These are phyloP conservation scores for Tetranychus cinnabarinus DNA, from an alignment of 1,140 invertebrate species.

Conservation along the genomic window DNA sequence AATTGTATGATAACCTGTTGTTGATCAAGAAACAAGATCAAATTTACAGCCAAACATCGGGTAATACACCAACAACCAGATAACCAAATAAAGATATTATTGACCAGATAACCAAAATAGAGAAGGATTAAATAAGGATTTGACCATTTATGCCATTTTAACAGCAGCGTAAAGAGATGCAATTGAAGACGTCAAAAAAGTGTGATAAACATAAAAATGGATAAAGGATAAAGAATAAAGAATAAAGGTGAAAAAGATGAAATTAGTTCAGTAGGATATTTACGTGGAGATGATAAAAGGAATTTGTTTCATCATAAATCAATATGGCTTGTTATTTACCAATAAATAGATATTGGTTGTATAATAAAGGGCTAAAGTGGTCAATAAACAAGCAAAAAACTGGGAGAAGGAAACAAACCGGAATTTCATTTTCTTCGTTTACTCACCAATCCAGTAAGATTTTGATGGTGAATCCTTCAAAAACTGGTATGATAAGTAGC, in stretches of 20 bases:
- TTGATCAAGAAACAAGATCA: conserved; percentile 17
- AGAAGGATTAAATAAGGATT: too few relatives aligned
- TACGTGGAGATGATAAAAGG: neutral
- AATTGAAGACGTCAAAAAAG: too few relatives aligned
- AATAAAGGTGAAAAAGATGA: neutral
- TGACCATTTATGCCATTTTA: too few relatives aligned
- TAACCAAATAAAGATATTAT: neutral
- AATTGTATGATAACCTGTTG: conserved; percentile 46
- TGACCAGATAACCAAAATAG: too few relatives aligned
- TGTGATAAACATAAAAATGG: neutral
- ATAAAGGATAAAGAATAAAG: neutral
- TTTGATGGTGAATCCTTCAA: conserved; percentile 15
- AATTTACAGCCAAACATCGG: conserved; percentile 1
- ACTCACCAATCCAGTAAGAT: conserved; percentile 16
- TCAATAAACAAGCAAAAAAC: neutral
- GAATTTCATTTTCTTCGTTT: too few relatives aligned
- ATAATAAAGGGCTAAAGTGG: neutral
- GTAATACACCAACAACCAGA: neutral
- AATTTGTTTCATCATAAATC: neutral
- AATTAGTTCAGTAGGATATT: neutral
- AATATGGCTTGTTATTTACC: neutral
- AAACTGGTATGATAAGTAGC: conserved; percentile 35
- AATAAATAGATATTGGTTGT: neutral
- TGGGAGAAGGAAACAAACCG: neutral
- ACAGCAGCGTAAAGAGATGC: too few relatives aligned